Percentiles rank a stretch among this genome's conserved stretches.
These are phyloP conservation scores for Microctenopoma steveboyesi DNA, from an alignment of 2,797 vertebrate genomes.

Conservation along the genomic window DNA sequence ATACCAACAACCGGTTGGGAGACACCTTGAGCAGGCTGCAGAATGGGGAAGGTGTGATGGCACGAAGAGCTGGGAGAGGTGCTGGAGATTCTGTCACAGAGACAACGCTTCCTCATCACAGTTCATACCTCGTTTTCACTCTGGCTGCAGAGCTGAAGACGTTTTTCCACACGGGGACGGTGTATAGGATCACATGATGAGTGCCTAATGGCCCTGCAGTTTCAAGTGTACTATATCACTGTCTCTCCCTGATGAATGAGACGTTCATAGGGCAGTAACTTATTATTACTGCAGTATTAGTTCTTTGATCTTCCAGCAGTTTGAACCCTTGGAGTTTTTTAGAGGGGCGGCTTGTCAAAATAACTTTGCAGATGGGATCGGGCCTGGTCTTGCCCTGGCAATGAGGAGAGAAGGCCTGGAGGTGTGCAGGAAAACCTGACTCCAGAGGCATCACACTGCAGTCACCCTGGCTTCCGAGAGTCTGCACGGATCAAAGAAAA, in stretches of 20 bases:
- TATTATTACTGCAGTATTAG: conserved; percentile 75
- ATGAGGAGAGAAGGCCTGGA: conserved; percentile 61
- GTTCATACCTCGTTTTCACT: conserved; percentile 22
- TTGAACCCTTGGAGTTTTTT: conserved; percentile 77
- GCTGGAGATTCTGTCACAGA: conserved; percentile 4
- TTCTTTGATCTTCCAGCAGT: conserved; percentile 78
- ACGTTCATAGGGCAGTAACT: conserved; percentile 69
- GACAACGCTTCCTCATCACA: conserved; percentile 1
- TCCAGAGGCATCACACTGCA: conserved; percentile 34
- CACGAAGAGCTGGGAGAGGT: neutral
- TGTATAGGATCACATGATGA: conserved; percentile 64
- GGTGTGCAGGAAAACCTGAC: conserved; percentile 62
- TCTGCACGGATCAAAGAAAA: conserved; percentile 37
- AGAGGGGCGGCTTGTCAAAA: conserved; percentile 74
- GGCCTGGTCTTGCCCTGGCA: conserved; percentile 78
- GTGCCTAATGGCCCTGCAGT: conserved; percentile 74
- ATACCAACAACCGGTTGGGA: conserved; percentile 51
- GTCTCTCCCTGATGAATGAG: conserved; percentile 74
- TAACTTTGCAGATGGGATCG: conserved; percentile 75
- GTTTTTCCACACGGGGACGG: conserved; percentile 61
- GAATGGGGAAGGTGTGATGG: conserved; percentile 2
- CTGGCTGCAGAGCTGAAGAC: conserved; percentile 51
- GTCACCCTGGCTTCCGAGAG: conserved; percentile 28
- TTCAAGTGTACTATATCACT: conserved; percentile 64
- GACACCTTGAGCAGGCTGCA: conserved; percentile 39